Evolutionary conservation across 2,797 vertebrate species (phyloP).

Genomic region (Pempheris klunzingeri): DNA sequence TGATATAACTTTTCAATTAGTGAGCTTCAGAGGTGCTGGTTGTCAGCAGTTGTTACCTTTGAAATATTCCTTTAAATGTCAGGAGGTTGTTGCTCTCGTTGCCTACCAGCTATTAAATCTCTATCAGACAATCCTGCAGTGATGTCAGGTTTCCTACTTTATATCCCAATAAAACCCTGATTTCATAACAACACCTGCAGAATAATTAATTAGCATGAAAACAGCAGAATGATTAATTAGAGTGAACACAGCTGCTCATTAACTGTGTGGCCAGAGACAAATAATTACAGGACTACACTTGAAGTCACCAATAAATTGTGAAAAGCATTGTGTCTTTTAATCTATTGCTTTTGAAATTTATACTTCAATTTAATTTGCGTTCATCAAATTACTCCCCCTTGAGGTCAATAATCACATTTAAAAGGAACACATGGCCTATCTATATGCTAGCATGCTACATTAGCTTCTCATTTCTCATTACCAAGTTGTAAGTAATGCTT

Average conservation of each 20-base stretch:
- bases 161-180: slow-evolving; percentile 44
- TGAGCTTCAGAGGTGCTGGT: not conserved
- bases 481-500: not conserved
- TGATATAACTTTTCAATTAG: not conserved
- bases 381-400: slow-evolving; percentile 21
- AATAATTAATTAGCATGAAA: slow-evolving; percentile 50
- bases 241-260: slow-evolving; percentile 64
- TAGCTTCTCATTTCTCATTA: not conserved
- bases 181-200: slow-evolving; percentile 51
- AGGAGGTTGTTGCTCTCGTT: not conserved
- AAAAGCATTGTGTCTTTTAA: slow-evolving; percentile 29
- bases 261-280: slow-evolving; percentile 40
- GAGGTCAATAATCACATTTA: slow-evolving; percentile 31
- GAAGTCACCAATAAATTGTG: slow-evolving; percentile 24
- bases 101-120: not conserved
- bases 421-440: not conserved
- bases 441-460: not conserved
- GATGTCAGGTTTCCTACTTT: slow-evolving; percentile 32
- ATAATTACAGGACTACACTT: slow-evolving; percentile 43
- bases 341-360: slow-evolving; percentile 30
- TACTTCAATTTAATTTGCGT: slow-evolving; percentile 33
- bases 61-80: slow-evolving; percentile 1
- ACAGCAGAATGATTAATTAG: slow-evolving; percentile 59
- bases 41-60: not conserved
- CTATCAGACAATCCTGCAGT: slow-evolving; percentile 1